phyloP scores from a whole-genome alignment of 2,888 invertebrate species.

The Heliconius ismenius region DNA sequence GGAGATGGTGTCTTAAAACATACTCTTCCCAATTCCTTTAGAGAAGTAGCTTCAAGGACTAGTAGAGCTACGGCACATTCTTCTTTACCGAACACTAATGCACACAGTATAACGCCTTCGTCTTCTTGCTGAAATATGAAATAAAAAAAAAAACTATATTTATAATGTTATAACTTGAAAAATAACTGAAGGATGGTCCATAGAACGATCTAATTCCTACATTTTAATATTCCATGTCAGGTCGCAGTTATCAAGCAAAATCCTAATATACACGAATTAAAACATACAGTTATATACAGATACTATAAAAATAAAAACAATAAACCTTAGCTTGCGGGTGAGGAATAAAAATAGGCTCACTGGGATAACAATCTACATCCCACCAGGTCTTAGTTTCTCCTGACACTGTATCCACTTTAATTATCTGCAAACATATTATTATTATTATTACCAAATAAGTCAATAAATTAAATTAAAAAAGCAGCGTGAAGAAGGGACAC shows the following conservation, averaged over 20 bases:
- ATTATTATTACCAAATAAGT: not conserved
- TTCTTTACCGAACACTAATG: conserved; percentile 85
- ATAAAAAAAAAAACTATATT: not conserved
- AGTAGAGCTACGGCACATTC: conserved; percentile 84
- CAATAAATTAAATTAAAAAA: too few relatives aligned
- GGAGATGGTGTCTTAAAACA: conserved; percentile 86
- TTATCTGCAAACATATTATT: conserved; percentile 82
- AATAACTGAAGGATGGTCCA: too few relatives aligned
- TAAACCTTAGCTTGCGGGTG: conserved; percentile 81
- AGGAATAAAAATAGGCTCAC: conserved; percentile 92
- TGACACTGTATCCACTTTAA: conserved; percentile 88
- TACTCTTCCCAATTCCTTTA: conserved; percentile 86
- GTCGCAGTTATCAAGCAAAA: too few relatives aligned
- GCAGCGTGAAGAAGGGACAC: too few relatives aligned
- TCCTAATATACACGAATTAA: too few relatives aligned
- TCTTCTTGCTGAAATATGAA: conserved; percentile 82
- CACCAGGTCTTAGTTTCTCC: conserved; percentile 86
- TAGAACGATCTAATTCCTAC: too few relatives aligned
- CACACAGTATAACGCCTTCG: conserved; percentile 86
- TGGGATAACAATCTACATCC: conserved; percentile 88
- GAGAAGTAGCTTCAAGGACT: conserved; percentile 86
- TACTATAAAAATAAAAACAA: not conserved
- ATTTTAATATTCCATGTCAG: too few relatives aligned
- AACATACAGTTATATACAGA: too few relatives aligned
- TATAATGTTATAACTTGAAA: not conserved